phyloP scores from a whole-genome alignment of 2,113 vertebrate genomes.

The Apteryx owenii region DNA sequence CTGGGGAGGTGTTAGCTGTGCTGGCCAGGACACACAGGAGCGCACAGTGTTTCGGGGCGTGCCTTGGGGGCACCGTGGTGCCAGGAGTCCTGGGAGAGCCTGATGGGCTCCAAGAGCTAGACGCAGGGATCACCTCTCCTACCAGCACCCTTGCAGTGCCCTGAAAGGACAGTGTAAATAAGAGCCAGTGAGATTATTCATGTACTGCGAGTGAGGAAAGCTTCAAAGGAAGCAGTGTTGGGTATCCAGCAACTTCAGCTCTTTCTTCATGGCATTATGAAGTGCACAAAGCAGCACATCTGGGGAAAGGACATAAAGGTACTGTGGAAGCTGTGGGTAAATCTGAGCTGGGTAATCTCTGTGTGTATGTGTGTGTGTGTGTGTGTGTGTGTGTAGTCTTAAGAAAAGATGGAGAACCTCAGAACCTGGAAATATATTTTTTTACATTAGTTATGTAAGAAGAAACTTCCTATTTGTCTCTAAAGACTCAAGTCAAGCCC shows the following conservation, averaged over 20 bases:
- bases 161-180: not conserved
- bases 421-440: not conserved
- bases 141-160: fast-evolving
- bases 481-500: not conserved
- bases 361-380: not conserved
- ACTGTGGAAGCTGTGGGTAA: not conserved
- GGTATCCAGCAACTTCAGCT: not conserved
- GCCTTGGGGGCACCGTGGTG: not conserved
- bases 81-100: not conserved
- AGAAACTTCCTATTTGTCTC: not conserved
- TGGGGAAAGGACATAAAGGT: not conserved
- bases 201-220: not conserved
- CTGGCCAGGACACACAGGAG: not conserved
- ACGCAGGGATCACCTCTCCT: not conserved
- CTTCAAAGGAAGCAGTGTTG: not conserved
- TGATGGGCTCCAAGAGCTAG: not conserved
- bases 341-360: not conserved
- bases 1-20: fast-evolving
- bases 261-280: not conserved
- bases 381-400: not conserved
- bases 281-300: not conserved
- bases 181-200: not conserved
- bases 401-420: not conserved
- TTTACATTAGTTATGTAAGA: not conserved
- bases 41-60: not conserved